Base-by-base conservation (phyloP, 2,888 invertebrate genomes). In the Orthonevra nobilis region DNA sequence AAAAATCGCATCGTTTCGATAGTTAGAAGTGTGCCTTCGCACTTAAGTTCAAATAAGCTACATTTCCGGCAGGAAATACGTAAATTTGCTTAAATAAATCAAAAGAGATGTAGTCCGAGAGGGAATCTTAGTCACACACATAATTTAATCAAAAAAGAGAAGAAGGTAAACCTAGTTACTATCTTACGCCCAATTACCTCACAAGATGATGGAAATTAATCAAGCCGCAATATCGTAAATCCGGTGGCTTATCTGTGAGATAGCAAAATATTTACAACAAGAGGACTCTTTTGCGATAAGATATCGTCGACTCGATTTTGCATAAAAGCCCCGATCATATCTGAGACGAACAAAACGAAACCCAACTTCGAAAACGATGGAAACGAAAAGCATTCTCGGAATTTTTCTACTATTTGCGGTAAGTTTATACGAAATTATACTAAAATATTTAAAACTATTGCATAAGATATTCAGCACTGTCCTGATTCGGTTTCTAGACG, bases 361-460 rank as follows among this genome's bases (percentile, higher is more conserved):
- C 73, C 81, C 83, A 46, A 82, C 84, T 84, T 86, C 88, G 87
- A 87, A 83, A 85, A 84, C 85, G 85, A 87, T 87, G 87, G 85
- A 84, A 84, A 85, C 87, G 86, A 87, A 84, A 75, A 86, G 85
- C 83, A 81, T 84, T 84, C 70, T 83, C 83, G 86, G 84, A 85
- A 81, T 87, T 83, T 83, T 87, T 58, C 69, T 87, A 40, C 83
- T 87, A 81, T 81, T 88, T 83, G 84, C 85, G 88, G 88, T 88
- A 88, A 88, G 84, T 86, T 83, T 30, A 44, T 23, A 26, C 3
- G 3, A 12, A 26, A 17, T 36, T 23, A 3, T 9, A 26, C 36
- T 1, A 26, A 10, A 9, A n/a, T 34, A 36, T 23, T 26, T 36
- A 17, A n/a, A n/a, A n/a, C n/a, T n/a, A n/a, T n/a, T n/a, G n/a